Base-by-base conservation (phyloP, 2,797 vertebrate genomes). In the Oreortyx pictus region DNA sequence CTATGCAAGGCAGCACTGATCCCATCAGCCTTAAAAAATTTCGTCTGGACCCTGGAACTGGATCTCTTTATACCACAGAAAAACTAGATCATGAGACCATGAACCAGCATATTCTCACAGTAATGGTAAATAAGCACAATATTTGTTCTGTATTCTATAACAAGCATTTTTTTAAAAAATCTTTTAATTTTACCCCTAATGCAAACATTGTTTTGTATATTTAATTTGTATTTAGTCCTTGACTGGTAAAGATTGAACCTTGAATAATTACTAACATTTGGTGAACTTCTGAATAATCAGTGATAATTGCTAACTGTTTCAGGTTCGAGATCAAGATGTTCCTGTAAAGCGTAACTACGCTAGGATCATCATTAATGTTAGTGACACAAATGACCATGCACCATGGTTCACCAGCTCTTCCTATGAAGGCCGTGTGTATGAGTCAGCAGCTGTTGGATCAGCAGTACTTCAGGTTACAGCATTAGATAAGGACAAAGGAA, bases 251-350 rank as follows among this genome's bases (percentile, higher is more conserved):
- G 47, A 24, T 23, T 29, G 10, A 79, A 52, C 31, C 14, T 65
- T 49, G 41, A 92, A 27, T 52, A 64, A 13, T 9, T 78, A 25
- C 39, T 49, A 7, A 23, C 68, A 43, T 10, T 37, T 64, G 54
- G 44, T 73, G 66, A 86, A 7, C 27, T 64, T 2, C 29, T 84
- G 60, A 37, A 70, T 17, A 68, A 49, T 29, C 13, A 72, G 59
- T 65, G 39, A 56, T 62, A 7, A 68, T 70, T 60, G 11, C 73
- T 78, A 31, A 67, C 94, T 95, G 25, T 94, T 97, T 44, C 80
- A 99, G 99, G 99, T 99, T 19, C 98, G 99, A 82, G 99, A 99
- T 97, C 99, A 99, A 87, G 99, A 99, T 96, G 99, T 99, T 62
- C 99, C 99, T 27, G 98, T 99, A 6, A 99, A 99, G 95, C 98